Conservation (phyloP, 2,113 vertebrate genomes). For the Actinemys pallida region DNA sequence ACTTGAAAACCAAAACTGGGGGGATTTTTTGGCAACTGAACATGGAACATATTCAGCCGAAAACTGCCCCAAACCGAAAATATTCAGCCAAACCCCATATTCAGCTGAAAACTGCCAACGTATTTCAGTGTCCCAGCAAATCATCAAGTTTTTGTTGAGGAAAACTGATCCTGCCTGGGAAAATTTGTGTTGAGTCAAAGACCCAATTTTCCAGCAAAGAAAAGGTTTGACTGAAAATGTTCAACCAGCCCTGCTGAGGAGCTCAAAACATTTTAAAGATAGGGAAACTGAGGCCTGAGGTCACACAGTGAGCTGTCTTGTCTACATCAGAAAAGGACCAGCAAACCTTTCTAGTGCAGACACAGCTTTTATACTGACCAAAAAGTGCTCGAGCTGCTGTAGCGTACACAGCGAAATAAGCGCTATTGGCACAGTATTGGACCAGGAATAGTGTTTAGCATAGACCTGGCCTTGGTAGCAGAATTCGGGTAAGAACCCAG, state of each 20-base stretch:
- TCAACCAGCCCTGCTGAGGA: background rate
- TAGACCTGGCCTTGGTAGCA: background rate
- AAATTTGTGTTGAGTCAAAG: background rate
- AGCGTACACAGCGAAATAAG: too few relatives aligned
- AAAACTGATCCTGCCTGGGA: background rate
- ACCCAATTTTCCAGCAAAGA: background rate
- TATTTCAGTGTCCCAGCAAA: background rate
- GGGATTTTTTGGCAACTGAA: background rate
- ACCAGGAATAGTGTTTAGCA: background rate
- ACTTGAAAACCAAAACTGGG: background rate
- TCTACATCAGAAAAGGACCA: background rate
- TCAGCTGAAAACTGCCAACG: background rate
- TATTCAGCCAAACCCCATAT: background rate
- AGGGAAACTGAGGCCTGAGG: background rate
- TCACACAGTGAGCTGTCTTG: background rate
- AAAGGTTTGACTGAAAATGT: background rate
- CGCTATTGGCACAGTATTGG: background rate
- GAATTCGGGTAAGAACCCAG: background rate
- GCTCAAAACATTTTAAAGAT: background rate
- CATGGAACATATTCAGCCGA: background rate
- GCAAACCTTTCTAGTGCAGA: background rate
- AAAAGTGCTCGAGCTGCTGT: background rate
- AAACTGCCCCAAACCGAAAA: background rate
- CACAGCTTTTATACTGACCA: too few relatives aligned
- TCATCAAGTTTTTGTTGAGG: background rate